Evolutionary conservation across 30 jellyfish, hydroid and myxozoan species (phyloP), one percentile per base, ranked within the genome.

Genomic region (Sanderia malayensis): DNA sequence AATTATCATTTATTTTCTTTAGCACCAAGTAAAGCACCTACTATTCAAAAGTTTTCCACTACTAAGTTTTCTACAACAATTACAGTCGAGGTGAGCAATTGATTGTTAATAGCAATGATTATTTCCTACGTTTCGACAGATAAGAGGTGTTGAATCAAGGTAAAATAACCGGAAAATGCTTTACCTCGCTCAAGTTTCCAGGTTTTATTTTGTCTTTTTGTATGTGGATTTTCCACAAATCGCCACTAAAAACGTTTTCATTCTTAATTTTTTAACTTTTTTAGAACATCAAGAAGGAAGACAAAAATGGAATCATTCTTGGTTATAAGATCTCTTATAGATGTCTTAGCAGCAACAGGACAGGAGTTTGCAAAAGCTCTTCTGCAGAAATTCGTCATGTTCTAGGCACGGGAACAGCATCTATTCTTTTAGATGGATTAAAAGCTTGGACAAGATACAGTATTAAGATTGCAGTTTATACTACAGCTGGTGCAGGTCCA

Each of bases 361-460:
- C 89, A 67, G 41, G 78, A 29, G 79, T 67, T 29, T 80, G 92
- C 21, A 25, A 44, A 1, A 46, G 0, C 2, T 18, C 41, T 23
- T 31, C 62, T 32, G 31, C 15, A 27, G 28, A 62, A 17, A 80
- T 19, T 32, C 53, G 6, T 58, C 55, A 76, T 1, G 21, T 66
- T 19, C 33, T n/a, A 18, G 83, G 81, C 37, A 49, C 55, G 24
- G 79, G 79, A 3, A 32, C 18, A 2, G 6, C 73, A 11, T 31
- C 6, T 21, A 9, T 80, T 30, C 17, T 19, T 0, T 29, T 80
- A 0, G 6, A 61, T 1, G 55, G 57, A 10, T 70, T 80, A 30
- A 30, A 21, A 20, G 53, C 92, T 0, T 80, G 92, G 92, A 80
- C 61, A 20, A 80, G 37, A 29, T 80, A 80, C 45, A 26, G 26